Evolutionary conservation across 2,888 invertebrate genomes (phyloP).

Genomic region (Caradrina kadenii): DNA sequence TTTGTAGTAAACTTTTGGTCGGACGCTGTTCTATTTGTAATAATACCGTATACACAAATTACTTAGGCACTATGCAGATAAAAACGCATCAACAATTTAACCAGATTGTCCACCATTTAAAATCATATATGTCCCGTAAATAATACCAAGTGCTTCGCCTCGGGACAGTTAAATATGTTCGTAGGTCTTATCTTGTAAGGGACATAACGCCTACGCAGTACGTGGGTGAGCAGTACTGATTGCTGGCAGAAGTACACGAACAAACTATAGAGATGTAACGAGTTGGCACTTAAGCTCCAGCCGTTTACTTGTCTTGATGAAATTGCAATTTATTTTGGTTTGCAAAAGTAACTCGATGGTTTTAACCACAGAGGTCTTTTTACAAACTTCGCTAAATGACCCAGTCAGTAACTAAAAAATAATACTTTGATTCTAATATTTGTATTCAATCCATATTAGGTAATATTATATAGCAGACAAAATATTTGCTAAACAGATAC

Average conservation of each 20-base stretch:
- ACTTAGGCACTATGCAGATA: neutral
- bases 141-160: slow-evolving; percentile 43
- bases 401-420: no score
- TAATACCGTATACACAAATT: neutral
- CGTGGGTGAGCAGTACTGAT: slow-evolving; percentile 60
- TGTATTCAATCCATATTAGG: no score
- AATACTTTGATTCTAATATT: no score
- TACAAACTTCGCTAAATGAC: no score
- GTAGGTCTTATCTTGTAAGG: slow-evolving; percentile 38
- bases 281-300: slow-evolving; percentile 23
- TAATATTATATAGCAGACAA: no score
- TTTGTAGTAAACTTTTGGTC: neutral
- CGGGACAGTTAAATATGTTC: slow-evolving; percentile 51
- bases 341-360: no score
- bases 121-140: slow-evolving; percentile 38
- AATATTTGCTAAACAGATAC: no score
- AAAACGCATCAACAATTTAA: slow-evolving; percentile 1
- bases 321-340: neutral
- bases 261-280: slow-evolving; percentile 14
- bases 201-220: slow-evolving; percentile 49
- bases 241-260: slow-evolving; percentile 40
- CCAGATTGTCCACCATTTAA: slow-evolving; percentile 19
- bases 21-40: neutral
- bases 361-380: no score
- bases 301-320: slow-evolving; percentile 13